Evolutionary conservation across 1,140 invertebrate species (phyloP), one percentile per base, ranked within the genome.

Genomic region (Penaeus chinensis): DNA sequence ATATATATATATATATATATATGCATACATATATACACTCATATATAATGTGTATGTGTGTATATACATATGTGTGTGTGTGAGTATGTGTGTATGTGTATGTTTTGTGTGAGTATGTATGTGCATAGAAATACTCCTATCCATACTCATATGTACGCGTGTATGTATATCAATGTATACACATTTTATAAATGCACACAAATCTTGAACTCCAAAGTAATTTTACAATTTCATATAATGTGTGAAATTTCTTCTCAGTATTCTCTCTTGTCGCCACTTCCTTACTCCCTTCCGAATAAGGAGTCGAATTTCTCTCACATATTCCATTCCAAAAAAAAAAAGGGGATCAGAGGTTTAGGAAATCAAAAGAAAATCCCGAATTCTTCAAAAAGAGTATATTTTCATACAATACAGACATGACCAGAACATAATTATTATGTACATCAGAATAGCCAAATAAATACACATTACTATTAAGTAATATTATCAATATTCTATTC

Each of bases 321-420:
- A 42, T 42, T 42, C 37, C 7, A 71, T 32, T 24, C 13, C 13
- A n/a, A 71, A n/a, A 71, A 11, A n/a, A 11, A 69, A n/a, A 69
- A n/a, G 27, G n/a, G 10, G 20, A 47, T 42, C 66, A 20, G 37
- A 8, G 37, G 37, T 42, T 32, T 32, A 47, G 47, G 47, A 13
- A 47, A 11, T 2, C 11, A 54, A 54, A 54, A 54, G 16, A 82
- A 63, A 82, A 54, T 7, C 3, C 66, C 20, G 18, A 60, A 66
- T 83, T 87, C 86, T 87, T 87, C 86, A 87, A 87, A 87, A 87
- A 87, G 86, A 87, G 86, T 87, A 87, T 87, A 87, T 87, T 87
- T 87, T 87, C 86, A 87, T 87, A 87, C 86, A 87, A 81, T 87
- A 87, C 86, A 87, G 86, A 87, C 86, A 87, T 87, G 86, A 87